Base-by-base conservation (phyloP, 2,113 vertebrate genomes). In the Narcine bancroftii region DNA sequence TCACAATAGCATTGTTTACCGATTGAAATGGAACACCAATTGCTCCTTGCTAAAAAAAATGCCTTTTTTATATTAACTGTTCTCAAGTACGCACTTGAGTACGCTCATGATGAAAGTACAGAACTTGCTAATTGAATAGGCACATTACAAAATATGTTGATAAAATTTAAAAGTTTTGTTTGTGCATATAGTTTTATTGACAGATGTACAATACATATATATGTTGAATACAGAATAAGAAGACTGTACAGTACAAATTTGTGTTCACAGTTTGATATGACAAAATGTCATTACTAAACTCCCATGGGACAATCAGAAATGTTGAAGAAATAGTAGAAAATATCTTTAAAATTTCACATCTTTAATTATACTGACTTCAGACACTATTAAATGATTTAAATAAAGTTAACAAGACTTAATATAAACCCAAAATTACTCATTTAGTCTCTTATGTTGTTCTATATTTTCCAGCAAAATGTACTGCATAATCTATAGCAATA, bases 191-290 rank as follows among this genome's bases (percentile, higher is more conserved):
- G 93, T 95, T 99, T 99, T 98, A 98, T 98, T 99, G 96, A 96
- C 97, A 96, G 95, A 95, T 96, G 97, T 96, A 96, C 96, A 95
- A 96, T 95, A 97, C 96, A 97, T 94, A 95, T 0, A 63, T 56
- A 92, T 94, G 93, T 93, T 94, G 93, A 94, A 95, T 95, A 95
- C 94, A 96, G 94, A 93, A 97, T 94, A 97, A 94, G 94, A 97
- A 94, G 94, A 95, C 96, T 98, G 96, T 97, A 98, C 97, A 98
- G 95, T 96, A 97, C 97, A 97, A 96, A 96, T 95, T 94, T 96
- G 93, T 94, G 94, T 98, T 98, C 98, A 99, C 98, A 99, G 98
- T 97, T 97, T 96, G 95, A 97, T 95, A 97, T 96, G 96, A 97
- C 96, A 97, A 95, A 96, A 96, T 94, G 96, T 96, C 96, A 96